Evolutionary conservation across 2,797 vertebrate species (phyloP), one percentile per base, ranked within the genome.

Genomic region (Thalassophryne amazonica): DNA sequence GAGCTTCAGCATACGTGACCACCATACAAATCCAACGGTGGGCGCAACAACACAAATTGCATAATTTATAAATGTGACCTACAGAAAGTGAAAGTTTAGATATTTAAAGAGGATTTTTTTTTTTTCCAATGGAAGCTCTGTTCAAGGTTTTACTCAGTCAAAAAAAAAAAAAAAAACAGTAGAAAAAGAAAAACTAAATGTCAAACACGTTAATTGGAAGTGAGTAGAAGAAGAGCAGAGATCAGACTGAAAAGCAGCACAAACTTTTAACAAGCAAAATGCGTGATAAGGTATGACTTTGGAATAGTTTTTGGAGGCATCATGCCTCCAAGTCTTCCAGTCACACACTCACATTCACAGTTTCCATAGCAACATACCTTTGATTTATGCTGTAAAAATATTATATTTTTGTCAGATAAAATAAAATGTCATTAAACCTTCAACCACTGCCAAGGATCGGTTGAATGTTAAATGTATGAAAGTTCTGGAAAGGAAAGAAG

Each of bases 341-440:
- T 66, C 57, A 52, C 67, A 49, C 14, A 16, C 55, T 30, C 57
- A 70, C 63, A 69, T 63, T 64, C 61, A 65, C 69, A 76, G 80
- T 86, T 79, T 80, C 81, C 73, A 84, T 80, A 46, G 74, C 53
- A 74, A 83, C 80, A 23, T 41, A 61, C 41, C 19, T 69, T 79
- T 58, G 46, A 73, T 69, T 62, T 78, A 57, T 46, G 34, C 45
- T 42, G 15, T 29, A 4, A 42, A 69, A 57, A 43, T 60, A 40
- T 40, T 23, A 32, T 43, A 36, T 38, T 33, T 15, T 24, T 22
- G 3, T 29, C 13, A 18, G 24, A 33, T 69, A 22, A 53, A 41
- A 58, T 47, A 43, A 77, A 56, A 52, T 4, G 15, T 22, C 7
- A 36, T 53, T 55, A 55, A 49, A 43, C 13, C 19, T 32, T 33